These are phyloP conservation scores for Serripes groenlandicus DNA, from an alignment of 2,888 invertebrate genomes.

Conservation along the genomic window DNA sequence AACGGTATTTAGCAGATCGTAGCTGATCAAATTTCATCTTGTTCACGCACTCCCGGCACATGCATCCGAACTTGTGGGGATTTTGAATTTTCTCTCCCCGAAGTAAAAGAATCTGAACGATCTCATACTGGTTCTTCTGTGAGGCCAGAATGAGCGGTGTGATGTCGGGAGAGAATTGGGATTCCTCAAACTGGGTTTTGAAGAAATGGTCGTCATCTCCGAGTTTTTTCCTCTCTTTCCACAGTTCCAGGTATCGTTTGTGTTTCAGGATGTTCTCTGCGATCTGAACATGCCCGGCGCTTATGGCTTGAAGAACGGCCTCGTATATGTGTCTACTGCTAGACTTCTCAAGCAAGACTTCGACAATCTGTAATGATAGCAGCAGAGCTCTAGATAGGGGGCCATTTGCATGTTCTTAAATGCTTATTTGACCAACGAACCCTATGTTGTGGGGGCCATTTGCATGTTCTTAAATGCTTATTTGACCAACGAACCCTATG, in stretches of 20 bases:
- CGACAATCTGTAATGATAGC: too few relatives aligned
- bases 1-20: conserved; percentile 83
- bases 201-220: conserved; percentile 79
- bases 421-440: too few relatives aligned
- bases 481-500: too few relatives aligned
- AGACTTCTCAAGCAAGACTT: conserved; percentile 81
- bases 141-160: conserved; percentile 84
- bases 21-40: conserved; percentile 84
- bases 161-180: conserved; percentile 84
- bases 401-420: too few relatives aligned
- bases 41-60: conserved; percentile 82
- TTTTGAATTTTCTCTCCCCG: conserved; percentile 83
- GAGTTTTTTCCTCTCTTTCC: conserved; percentile 77
- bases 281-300: conserved; percentile 85
- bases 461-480: too few relatives aligned
- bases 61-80: conserved; percentile 84
- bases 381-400: too few relatives aligned
- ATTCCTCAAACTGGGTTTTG: conserved; percentile 81
- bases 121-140: conserved; percentile 85
- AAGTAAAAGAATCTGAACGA: conserved; percentile 81
- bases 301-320: conserved; percentile 84
- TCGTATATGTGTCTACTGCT: conserved; percentile 84
- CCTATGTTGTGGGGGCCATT: too few relatives aligned
- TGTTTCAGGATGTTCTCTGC: conserved; percentile 85
- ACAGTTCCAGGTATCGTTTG: conserved; percentile 82